Conservation (phyloP, 1,140 invertebrate genomes). For the Steinernema feltiae region DNA sequence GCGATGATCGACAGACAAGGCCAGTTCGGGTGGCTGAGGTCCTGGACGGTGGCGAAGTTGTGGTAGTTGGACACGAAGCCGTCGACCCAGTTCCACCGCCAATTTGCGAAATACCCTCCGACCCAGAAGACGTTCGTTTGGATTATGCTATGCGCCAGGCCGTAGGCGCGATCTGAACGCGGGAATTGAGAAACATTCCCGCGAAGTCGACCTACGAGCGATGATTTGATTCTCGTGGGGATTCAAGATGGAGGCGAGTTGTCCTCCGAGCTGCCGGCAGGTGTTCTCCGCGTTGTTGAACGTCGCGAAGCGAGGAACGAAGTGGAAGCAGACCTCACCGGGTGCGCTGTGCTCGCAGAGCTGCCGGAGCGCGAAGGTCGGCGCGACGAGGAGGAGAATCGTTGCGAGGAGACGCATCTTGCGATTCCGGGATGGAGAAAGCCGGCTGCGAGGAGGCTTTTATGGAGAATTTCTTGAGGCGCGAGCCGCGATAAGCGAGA, state of each 20-base stretch:
- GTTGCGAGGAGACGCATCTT: neutral
- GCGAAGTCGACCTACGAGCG: neutral
- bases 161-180: neutral
- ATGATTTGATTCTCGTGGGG: neutral
- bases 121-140: neutral
- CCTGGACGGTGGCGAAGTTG: neutral
- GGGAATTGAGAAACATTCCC: neutral
- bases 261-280: neutral
- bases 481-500: no score
- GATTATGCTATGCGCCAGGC: neutral
- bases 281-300: neutral
- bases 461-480: no score
- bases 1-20: neutral
- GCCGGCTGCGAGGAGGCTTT: neutral
- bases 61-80: neutral
- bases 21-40: neutral
- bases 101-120: neutral
- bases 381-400: neutral
- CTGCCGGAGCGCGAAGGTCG: neutral
- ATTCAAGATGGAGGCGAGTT: neutral
- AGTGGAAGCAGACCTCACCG: neutral
- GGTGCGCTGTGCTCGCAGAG: neutral
- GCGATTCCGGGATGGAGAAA: neutral
- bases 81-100: neutral
- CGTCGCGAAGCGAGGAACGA: neutral